Base-by-base conservation (phyloP, 2,797 vertebrate genomes). In the Delichon dasypus region DNA sequence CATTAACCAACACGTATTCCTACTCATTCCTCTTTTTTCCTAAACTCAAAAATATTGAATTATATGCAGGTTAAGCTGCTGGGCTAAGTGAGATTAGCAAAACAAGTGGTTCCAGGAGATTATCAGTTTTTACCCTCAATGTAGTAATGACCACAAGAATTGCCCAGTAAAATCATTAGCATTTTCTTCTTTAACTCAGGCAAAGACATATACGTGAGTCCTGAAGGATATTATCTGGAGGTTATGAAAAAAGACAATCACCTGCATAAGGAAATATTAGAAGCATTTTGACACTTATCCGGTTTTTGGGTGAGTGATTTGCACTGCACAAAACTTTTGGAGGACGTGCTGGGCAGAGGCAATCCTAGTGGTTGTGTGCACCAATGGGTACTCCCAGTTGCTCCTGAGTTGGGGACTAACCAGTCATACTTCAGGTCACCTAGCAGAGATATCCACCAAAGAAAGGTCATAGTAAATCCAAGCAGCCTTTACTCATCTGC, bases 21-120 rank as follows among this genome's bases (percentile, higher is more conserved):
- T 80, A 42, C 19, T 73, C 6, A 57, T 88, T 82, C 26, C 29
- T 76, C 30, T 64, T 71, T 93, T 81, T 82, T 79, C 66, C 34
- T 54, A 82, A 86, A 90, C 84, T 86, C n/a, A 68, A 61, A 81
- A 78, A 73, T 83, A 83, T 88, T n/a, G 14, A 81, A 61, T 82
- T 89, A 64, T 57, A 58, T 32, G 29, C 14, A 68, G 44, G 34
- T 25, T 85, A 87, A 87, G 53, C 13, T 74, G 7, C 57, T 57
- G 29, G 42, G 71, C 34, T 71, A 80, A 87, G 15, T 71, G 40
- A 84, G 21, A 89, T 90, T 85, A 88, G 16, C 47, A 89, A 93
- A 92, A 74, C 36, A 89, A 88, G 66, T 47, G 36, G 27, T 61
- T 85, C 25, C 66, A 45, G 64, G 27, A 87, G 65, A 93, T 67